These are phyloP conservation scores for Patiria pectinifera DNA, from an alignment of 53 echinoderm and acorn worm genomes.

Conservation along the genomic window DNA sequence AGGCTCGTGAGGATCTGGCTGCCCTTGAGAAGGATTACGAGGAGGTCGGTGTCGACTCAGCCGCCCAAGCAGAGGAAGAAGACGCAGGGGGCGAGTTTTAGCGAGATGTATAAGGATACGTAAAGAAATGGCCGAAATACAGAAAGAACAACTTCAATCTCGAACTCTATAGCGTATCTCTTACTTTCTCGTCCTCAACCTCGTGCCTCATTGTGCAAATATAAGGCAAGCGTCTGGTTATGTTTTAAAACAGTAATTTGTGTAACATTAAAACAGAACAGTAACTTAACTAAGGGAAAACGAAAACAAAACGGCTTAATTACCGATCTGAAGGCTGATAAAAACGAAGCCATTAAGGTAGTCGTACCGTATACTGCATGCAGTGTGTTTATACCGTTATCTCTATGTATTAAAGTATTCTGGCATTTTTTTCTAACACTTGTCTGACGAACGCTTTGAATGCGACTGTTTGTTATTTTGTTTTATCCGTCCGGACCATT, in stretches of 20 bases:
- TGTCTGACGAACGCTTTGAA: neutral
- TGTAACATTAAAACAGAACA: slow-evolving; percentile 2
- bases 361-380: neutral
- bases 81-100: slow-evolving; percentile 51
- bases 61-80: slow-evolving; percentile 25
- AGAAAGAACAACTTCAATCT: neutral
- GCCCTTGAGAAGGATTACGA: slow-evolving; percentile 83
- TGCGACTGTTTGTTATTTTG: slow-evolving; percentile 4
- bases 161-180: neutral
- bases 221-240: neutral
- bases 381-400: neutral
- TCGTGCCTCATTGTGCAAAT: slow-evolving; percentile 47
- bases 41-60: slow-evolving; percentile 66
- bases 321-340: neutral
- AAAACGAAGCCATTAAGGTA: neutral
- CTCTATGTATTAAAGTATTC: too few relatives aligned
- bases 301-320: neutral
- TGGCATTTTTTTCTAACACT: neutral
- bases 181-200: neutral
- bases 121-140: neutral
- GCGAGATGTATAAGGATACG: neutral
- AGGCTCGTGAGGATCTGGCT: slow-evolving; percentile 83
- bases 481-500: slow-evolving; percentile 14
- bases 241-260: slow-evolving; percentile 3
- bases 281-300: neutral